A percentile compares a stretch with the other conserved stretches of the same genome.
Conservation (phyloP, 2,113 vertebrate genomes). For the Sinosuthora webbiana region DNA sequence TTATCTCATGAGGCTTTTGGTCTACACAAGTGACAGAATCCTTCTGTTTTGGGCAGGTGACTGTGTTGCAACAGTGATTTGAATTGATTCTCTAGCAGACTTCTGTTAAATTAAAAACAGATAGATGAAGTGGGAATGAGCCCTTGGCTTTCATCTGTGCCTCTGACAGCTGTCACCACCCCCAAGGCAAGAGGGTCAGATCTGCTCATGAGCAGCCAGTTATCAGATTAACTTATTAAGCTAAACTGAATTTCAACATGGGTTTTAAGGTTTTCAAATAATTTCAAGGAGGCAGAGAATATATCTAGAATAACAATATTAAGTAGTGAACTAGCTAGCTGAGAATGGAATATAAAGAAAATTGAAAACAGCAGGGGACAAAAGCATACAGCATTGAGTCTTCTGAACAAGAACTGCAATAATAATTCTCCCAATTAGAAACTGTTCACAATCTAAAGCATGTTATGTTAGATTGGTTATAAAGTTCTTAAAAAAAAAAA, state of each 20-base stretch:
- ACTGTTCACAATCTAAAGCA: slow-evolving; percentile 7
- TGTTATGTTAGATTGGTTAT: background rate
- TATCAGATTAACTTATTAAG: background rate
- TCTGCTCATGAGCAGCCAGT: background rate
- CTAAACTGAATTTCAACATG: background rate
- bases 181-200: background rate
- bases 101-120: background rate
- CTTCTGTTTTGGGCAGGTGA: background rate
- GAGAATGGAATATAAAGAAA: background rate
- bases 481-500: background rate
- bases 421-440: slow-evolving; percentile 36
- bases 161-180: background rate
- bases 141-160: background rate
- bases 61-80: background rate
- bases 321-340: background rate
- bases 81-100: background rate
- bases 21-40: background rate
- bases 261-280: background rate
- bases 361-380: background rate
- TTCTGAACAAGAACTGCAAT: background rate
- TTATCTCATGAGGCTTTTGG: background rate
- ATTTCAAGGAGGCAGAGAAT: background rate
- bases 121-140: background rate
- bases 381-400: background rate
- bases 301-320: background rate